These are phyloP conservation scores for Diorhabda elongata DNA, from an alignment of 1,140 invertebrate genomes.

Conservation along the genomic window DNA sequence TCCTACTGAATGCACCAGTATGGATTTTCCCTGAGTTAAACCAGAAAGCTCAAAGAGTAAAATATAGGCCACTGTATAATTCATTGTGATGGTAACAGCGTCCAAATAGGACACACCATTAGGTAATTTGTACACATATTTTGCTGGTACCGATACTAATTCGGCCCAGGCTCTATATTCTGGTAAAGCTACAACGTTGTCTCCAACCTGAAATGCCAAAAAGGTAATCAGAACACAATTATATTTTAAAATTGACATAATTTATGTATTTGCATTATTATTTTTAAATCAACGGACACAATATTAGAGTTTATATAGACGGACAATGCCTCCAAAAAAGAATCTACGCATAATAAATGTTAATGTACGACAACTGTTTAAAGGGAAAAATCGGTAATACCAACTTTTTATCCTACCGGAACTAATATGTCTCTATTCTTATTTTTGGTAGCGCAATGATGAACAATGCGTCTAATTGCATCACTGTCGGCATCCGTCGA, in stretches of 20 bases:
- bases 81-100: constrained; percentile 78
- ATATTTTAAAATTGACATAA: background rate
- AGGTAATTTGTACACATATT: constrained; percentile 76
- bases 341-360: too few species aligned
- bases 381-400: too few species aligned
- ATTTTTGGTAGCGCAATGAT: too few species aligned
- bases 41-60: constrained; percentile 80
- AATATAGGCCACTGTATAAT: constrained; percentile 82
- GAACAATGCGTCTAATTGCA: too few species aligned
- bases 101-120: constrained; percentile 72
- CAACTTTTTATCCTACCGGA: too few species aligned
- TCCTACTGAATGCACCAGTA: constrained; percentile 81
- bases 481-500: too few species aligned
- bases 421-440: too few species aligned
- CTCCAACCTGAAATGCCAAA: constrained; percentile 63
- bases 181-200: constrained; percentile 78
- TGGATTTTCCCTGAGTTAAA: constrained; percentile 70
- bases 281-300: background rate
- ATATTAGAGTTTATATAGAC: too few species aligned
- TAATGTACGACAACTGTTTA: too few species aligned
- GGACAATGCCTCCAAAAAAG: too few species aligned
- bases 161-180: constrained; percentile 85
- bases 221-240: background rate
- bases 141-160: constrained; percentile 69
- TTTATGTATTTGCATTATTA: background rate